Base-by-base conservation (phyloP, 2,113 vertebrate species). In the Pseudopodoces humilis region DNA sequence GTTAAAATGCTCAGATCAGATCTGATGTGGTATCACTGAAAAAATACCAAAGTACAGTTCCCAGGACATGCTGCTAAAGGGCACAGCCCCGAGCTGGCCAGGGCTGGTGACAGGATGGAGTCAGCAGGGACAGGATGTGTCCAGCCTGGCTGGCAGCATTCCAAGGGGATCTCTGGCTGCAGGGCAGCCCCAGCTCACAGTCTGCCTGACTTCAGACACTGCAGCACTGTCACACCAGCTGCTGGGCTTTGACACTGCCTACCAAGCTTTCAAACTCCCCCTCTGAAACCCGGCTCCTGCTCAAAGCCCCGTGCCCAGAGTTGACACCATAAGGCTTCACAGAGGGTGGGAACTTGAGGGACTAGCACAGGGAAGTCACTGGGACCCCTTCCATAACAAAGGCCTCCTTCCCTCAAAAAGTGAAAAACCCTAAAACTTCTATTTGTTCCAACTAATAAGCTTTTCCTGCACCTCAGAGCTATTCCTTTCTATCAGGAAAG, bases 11-110 rank as follows among this genome's bases (percentile, higher is more conserved):
- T 59, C 16, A 1, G 8, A 31, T 85, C 85, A 93, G 59, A 20
- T 30, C 91, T 37, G 39, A 21, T 3, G 37, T 1, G 62, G 30
- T 4, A 4, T 28, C 12, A 5, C 53, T 15, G 35, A 46, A 11
- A 25, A 24, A 17, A 10, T 0, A 25, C 2, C 39, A 0, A 5
- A 30, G 3, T 6, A 4, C 4, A 6, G 50, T 3, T 52, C 8
- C 55, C 72, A 28, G 78, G 8, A 13, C 46, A 1, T 1, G 47
- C 35, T 33, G 56, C 78, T 31, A 1, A 15, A 2, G 13, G 50
- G 4, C 4, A 24, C 22, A 4, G 13, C 24, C 6, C 46, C 0
- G 5, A 20, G 13, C 14, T 5, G 17, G 50, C 83, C 8, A 0
- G 3, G 6, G 13, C 50, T 53, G 56, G 9, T 28, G 10, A 3